phyloP scores from a whole-genome alignment of 2,113 vertebrate genomes.

The Vidua chalybeata region DNA sequence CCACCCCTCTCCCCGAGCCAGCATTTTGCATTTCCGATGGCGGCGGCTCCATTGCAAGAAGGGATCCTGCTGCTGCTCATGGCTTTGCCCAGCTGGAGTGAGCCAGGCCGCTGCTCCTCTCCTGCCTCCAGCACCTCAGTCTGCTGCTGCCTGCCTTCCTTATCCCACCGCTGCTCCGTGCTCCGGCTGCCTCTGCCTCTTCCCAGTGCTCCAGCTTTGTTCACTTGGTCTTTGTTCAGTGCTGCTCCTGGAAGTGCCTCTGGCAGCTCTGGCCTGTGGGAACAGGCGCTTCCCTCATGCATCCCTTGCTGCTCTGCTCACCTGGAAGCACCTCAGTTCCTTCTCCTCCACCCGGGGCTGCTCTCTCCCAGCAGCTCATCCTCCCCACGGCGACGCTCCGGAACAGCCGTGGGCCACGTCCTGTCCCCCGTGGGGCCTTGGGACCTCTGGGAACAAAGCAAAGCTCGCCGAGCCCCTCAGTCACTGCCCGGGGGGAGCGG shows the following conservation, averaged over 20 bases:
- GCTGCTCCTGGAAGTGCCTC: neutral
- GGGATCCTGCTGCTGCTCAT: neutral
- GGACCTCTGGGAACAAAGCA: neutral
- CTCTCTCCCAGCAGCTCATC: neutral
- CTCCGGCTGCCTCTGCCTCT: neutral
- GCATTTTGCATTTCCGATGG: accelerated
- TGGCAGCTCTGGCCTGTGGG: neutral
- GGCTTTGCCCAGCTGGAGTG: neutral
- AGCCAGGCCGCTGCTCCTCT: neutral
- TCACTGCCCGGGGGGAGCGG: neutral
- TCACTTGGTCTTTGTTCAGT: constrained; percentile 25
- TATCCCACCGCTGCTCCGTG: neutral
- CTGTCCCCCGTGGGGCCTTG: neutral
- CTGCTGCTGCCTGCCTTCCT: neutral
- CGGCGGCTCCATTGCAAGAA: neutral
- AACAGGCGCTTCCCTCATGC: neutral
- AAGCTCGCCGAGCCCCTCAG: neutral
- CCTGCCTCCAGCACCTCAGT: neutral
- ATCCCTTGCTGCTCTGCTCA: neutral
- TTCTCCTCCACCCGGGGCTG: neutral
- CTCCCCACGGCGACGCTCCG: accelerated
- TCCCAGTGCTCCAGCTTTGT: constrained; percentile 32
- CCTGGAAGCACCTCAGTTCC: neutral
- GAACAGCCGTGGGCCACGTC: neutral
- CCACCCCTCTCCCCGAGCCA: neutral